These are phyloP conservation scores for Oedothorax gibbosus DNA, from an alignment of 1,140 invertebrate genomes.

Conservation along the genomic window DNA sequence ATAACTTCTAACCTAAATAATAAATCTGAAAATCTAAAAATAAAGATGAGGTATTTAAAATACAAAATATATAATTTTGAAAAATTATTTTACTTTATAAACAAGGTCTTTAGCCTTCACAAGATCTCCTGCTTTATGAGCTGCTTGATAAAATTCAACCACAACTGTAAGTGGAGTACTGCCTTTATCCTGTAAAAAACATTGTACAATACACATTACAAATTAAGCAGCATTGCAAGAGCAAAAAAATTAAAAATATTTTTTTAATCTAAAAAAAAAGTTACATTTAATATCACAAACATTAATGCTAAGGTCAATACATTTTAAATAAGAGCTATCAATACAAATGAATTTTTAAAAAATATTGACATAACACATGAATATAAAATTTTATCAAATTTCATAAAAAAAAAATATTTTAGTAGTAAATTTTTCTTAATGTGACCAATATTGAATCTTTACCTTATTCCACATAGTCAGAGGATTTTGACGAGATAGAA, in stretches of 20 bases:
- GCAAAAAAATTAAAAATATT: background rate
- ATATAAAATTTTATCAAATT: background rate
- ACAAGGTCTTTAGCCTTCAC: background rate
- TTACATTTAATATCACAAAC: background rate
- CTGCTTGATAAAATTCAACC: slow-evolving; percentile 1
- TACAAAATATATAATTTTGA: background rate
- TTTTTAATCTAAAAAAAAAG: background rate
- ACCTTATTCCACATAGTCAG: slow-evolving; percentile 22
- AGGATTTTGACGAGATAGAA: background rate
- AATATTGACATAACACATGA: background rate
- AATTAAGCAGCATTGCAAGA: background rate
- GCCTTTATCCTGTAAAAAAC: background rate
- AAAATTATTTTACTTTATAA: slow-evolving; percentile 16
- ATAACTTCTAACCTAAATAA: too few relatives aligned
- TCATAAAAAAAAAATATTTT: background rate
- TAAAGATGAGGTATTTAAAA: background rate
- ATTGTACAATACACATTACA: background rate
- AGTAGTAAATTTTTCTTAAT: too few relatives aligned
- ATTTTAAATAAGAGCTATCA: background rate
- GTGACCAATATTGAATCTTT: background rate
- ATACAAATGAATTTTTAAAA: background rate
- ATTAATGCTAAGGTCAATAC: too few relatives aligned
- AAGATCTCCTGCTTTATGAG: slow-evolving; percentile 2
- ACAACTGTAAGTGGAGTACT: background rate
- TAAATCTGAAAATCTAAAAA: background rate